Base-by-base conservation (phyloP, 2,113 vertebrate species). In the Hippolais icterina region DNA sequence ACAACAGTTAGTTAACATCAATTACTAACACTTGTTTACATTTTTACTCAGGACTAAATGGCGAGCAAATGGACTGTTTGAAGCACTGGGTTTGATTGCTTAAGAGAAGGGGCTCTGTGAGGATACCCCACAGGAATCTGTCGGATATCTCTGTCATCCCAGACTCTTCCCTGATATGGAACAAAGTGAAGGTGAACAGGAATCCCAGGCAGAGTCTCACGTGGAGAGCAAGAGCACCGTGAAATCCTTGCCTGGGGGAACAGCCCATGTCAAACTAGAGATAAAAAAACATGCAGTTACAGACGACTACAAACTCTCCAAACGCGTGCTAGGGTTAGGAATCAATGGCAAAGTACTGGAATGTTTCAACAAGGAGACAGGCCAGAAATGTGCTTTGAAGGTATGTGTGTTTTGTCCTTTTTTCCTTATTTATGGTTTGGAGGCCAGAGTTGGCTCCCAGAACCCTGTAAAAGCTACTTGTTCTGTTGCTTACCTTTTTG, bases 291-390 rank as follows among this genome's bases (percentile, higher is more conserved):
- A 99, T 35, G 99, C 99, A 9, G 99, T 99, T 95, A 99, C 99
- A 1, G 99, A 99, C 57, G 99, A 99, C 97, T 99, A 99, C 93
- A 99, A 98, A 94, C 98, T 99, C 80, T 99, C 99, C 95, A 99
- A 97, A 80, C 98, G 99, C 81, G 99, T 99, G 57, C 98, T 99
- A 97, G 99, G 99, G 27, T 97, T 99, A 88, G 99, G 99, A 50
- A 99, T 99, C 97, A 99, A 99, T 69, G 99, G 99, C 85, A 99
- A 99, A 97, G 99, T 99, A 41, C 91, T 99, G 89, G 98, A 99
- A 94, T 99, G 99, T 93, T 99, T 98, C 97, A 99, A 98, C 91
- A 98, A 98, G 97, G 98, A 97, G 94, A 99, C 98, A 2, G 99
- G 99, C 89, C 98, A 98, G 97, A 99, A 99, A 97, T 99, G 99